Evolutionary conservation across 1,140 invertebrate genomes (phyloP).

Genomic region (Microplitis mediator): DNA sequence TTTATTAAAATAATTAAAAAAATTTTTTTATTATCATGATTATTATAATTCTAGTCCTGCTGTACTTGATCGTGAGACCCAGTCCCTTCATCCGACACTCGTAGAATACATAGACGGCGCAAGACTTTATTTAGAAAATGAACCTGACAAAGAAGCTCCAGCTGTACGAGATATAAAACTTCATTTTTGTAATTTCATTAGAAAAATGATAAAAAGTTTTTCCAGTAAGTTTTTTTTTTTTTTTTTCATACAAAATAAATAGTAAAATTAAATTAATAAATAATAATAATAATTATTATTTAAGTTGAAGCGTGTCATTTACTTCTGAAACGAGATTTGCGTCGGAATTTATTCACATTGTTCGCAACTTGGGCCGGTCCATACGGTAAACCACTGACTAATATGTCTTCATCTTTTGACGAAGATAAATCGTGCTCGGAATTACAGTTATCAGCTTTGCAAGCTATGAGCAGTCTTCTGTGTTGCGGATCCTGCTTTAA

Average conservation of each 20-base stretch:
- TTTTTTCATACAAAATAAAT: neutral
- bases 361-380: slow-evolving; percentile 93
- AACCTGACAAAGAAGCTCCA: slow-evolving; percentile 85
- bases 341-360: slow-evolving; percentile 86
- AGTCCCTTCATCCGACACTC: slow-evolving; percentile 83
- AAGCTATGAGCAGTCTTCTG: slow-evolving; percentile 92
- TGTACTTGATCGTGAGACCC: slow-evolving; percentile 82
- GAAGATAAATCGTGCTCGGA: slow-evolving; percentile 65
- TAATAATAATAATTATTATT: slow-evolving; percentile 44
- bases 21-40: slow-evolving; percentile 1
- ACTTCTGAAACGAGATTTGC: slow-evolving; percentile 84
- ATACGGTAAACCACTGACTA: slow-evolving; percentile 70
- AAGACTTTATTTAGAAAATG: slow-evolving; percentile 86
- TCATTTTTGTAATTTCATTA: slow-evolving; percentile 93
- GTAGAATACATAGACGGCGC: slow-evolving; percentile 96
- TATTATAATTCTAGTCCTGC: slow-evolving; percentile 68
- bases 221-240: slow-evolving; percentile 70
- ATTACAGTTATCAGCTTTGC: slow-evolving; percentile 72
- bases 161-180: slow-evolving; percentile 84
- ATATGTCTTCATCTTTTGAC: slow-evolving; percentile 43
- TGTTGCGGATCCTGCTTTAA: slow-evolving; percentile 96
- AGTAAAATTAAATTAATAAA: neutral
- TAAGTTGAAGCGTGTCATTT: slow-evolving; percentile 85
- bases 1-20: neutral
- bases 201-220: slow-evolving; percentile 92